Evolutionary conservation across 2,113 vertebrate species (phyloP), one percentile per base, ranked within the genome.

Genomic region (Salvelinus namaycush): DNA sequence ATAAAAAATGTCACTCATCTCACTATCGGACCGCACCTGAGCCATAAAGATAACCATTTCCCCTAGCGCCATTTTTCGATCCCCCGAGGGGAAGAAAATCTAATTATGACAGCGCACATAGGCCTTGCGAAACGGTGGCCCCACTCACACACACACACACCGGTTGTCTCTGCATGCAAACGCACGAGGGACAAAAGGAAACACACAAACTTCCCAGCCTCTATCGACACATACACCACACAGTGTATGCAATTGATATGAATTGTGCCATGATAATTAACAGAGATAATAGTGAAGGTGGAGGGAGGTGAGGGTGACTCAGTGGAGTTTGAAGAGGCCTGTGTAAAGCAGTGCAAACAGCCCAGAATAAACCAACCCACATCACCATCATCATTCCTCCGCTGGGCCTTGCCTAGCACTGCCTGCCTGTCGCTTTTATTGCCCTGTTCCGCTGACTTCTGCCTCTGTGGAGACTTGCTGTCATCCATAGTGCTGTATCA

Each of bases 41-140:
- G 87, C 88, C 84, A 68, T 91, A 87, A 86, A 93, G 92, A 93
- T 93, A 93, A 92, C 74, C 20, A 68, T 76, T 68, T 62, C 59
- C 9, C 9, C n/a, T 9, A 24, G 20, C 5, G 9, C 59, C 18
- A 77, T 80, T 79, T 87, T 77, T 84, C 75, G 49, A 70, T 54
- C 51, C 76, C 86, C 39, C 54, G 62, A 70, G 84, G 22, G 78
- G 83, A 72, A 81, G 76, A 85, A 89, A 90, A 90, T 87, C 64
- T 86, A 88, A 89, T 90, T 79, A 88, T 68, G 73, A 77, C 44
- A 18, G 67, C 54, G 70, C 72, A 76, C 79, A 81, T 26, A 77
- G 79, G 79, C 60, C 79, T 14, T 71, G 57, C 31, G 39, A 69
- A 69, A 57, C 22, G 39, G 71, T 51, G 72, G n/a, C 57, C 72